phyloP scores from a whole-genome alignment of 2,113 vertebrate genomes.

The Microcebus griseorufus region DNA sequence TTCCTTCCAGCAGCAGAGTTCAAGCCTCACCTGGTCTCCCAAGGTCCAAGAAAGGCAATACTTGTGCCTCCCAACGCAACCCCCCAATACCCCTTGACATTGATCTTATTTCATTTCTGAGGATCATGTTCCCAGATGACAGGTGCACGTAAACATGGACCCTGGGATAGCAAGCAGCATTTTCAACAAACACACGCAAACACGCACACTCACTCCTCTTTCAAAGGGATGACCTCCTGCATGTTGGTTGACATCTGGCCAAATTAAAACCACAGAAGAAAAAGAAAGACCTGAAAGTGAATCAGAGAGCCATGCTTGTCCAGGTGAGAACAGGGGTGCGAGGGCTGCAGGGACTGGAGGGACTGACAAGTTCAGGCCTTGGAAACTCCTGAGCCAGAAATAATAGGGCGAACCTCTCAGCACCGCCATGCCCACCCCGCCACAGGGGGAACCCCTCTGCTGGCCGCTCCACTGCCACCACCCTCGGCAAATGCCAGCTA shows the following conservation, averaged over 20 bases:
- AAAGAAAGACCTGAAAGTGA: background rate
- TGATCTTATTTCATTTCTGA: conserved; percentile 34
- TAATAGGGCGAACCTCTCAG: background rate
- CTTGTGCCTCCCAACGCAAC: background rate
- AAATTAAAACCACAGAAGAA: background rate
- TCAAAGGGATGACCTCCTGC: background rate
- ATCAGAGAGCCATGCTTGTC: background rate
- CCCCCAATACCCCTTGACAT: background rate
- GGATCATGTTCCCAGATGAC: conserved; percentile 57
- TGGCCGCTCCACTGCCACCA: background rate
- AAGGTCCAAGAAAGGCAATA: conserved; percentile 14
- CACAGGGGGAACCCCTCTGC: background rate
- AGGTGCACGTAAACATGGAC: background rate
- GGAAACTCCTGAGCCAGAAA: background rate
- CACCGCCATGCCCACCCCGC: background rate
- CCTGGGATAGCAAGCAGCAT: background rate
- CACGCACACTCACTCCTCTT: background rate
- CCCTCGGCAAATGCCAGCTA: background rate
- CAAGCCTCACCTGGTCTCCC: background rate
- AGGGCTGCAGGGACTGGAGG: background rate
- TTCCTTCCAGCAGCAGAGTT: background rate
- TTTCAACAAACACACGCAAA: background rate
- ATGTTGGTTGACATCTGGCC: background rate
- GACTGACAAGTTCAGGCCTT: background rate
- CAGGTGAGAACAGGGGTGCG: background rate